phyloP scores from a whole-genome alignment of 2,888 invertebrate species.

The Aricia artaxerxes region DNA sequence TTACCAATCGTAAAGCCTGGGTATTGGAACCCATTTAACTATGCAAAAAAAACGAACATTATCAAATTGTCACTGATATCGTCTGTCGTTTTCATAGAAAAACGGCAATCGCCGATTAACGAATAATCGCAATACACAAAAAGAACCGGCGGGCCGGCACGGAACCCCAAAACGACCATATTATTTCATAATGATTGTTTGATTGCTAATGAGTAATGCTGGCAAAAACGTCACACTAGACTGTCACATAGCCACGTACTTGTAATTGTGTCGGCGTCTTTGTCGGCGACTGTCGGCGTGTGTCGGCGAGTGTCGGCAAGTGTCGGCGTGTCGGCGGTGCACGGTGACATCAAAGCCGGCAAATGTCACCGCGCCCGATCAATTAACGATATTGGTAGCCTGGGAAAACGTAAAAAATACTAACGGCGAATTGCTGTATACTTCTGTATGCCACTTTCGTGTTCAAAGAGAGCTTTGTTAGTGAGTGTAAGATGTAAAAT shows the following conservation, averaged over 20 bases:
- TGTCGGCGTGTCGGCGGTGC: neutral
- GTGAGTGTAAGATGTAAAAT: too few species aligned
- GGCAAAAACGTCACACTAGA: slow-evolving; percentile 59
- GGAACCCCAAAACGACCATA: slow-evolving; percentile 15
- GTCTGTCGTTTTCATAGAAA: neutral
- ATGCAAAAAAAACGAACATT: too few species aligned
- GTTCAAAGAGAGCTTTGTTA: neutral
- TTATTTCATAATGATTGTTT: slow-evolving; percentile 44
- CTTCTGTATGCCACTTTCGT: neutral
- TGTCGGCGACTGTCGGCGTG: slow-evolving; percentile 48
- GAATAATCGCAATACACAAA: slow-evolving; percentile 4
- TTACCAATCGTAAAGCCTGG: too few species aligned
- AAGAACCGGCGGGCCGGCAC: neutral
- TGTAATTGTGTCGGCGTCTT: slow-evolving; percentile 72
- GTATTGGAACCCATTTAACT: too few species aligned
- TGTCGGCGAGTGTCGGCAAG: slow-evolving; percentile 4
- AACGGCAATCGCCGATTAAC: neutral
- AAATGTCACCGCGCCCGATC: slow-evolving; percentile 78
- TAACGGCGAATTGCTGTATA: neutral
- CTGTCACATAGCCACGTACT: slow-evolving; percentile 76
- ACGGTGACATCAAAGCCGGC: slow-evolving; percentile 38
- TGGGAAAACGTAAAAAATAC: slow-evolving; percentile 11
- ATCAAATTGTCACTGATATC: too few species aligned
- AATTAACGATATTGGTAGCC: slow-evolving; percentile 58
- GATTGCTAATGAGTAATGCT: slow-evolving; percentile 53